Percentiles rank a stretch among this genome's conserved stretches.
Conservation (phyloP, 2,113 vertebrate species). For the Andinoacara biseriatus region DNA sequence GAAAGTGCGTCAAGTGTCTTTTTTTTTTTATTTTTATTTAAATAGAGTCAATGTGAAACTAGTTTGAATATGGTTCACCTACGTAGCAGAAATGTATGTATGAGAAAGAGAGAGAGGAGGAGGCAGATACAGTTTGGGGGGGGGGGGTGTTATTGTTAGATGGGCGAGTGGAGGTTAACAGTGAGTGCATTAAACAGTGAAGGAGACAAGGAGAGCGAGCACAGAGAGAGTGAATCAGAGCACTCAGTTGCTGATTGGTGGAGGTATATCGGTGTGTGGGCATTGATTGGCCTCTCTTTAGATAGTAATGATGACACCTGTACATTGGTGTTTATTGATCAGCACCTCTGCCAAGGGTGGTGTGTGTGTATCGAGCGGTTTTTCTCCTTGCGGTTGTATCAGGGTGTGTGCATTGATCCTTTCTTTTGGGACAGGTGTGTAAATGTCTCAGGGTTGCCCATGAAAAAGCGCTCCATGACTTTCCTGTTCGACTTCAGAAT, state of each 20-base stretch:
- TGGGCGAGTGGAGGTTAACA: neutral
- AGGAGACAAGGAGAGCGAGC: constrained; percentile 7
- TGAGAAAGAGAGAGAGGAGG: neutral
- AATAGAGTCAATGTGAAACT: neutral
- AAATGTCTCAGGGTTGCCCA: neutral
- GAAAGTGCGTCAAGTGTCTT: neutral
- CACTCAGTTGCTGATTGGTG: constrained; percentile 60
- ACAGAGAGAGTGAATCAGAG: constrained; percentile 33
- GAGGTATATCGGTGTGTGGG: constrained; percentile 64
- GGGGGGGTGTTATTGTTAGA: neutral
- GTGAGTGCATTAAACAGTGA: constrained; percentile 43
- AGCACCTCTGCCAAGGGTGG: constrained; percentile 5
- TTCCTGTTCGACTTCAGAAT: constrained; percentile 57
- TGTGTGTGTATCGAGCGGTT: constrained; percentile 42
- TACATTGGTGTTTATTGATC: constrained; percentile 72
- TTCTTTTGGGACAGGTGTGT: constrained; percentile 44
- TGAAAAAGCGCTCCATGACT: constrained; percentile 33
- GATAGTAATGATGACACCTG: constrained; percentile 71
- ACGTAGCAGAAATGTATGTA: neutral
- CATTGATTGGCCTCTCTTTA: constrained; percentile 70
- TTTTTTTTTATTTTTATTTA: neutral
- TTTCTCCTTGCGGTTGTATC: constrained; percentile 40
- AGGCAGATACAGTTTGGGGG: neutral
- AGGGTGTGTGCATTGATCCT: constrained; percentile 64
- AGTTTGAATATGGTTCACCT: neutral